Percentiles rank a stretch among this genome's conserved stretches.
These are phyloP conservation scores for Micropoecilia bifurca DNA, from an alignment of 2,797 vertebrate species.

Conservation along the genomic window DNA sequence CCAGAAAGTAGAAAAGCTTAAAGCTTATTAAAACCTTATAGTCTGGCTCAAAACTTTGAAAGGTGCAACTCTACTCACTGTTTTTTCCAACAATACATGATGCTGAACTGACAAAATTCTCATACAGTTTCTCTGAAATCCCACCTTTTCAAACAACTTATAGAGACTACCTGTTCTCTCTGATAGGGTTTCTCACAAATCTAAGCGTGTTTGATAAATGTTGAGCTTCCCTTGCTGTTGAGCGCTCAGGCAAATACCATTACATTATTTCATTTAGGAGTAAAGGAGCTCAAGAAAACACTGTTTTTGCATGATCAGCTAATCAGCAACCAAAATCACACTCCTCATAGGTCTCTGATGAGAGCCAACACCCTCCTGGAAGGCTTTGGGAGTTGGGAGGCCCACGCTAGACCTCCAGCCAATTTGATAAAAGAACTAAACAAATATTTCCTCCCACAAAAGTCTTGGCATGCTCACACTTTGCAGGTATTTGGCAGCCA, in stretches of 20 bases:
- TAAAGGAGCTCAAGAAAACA: not conserved
- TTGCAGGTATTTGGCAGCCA: slow-evolving; percentile 9
- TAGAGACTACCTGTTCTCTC: not conserved
- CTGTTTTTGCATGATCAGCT: not conserved
- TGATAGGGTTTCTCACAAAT: not conserved
- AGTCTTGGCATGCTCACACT: slow-evolving; percentile 1
- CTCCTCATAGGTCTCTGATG: not conserved
- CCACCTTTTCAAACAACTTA: not conserved
- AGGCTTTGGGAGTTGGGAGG: not conserved
- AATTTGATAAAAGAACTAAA: slow-evolving; percentile 14
- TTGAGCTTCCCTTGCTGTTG: not conserved
- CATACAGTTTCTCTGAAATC: not conserved
- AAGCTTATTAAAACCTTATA: not conserved
- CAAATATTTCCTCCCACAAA: slow-evolving; percentile 13
- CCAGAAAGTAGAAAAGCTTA: not conserved
- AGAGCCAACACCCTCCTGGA: slow-evolving; percentile 10
- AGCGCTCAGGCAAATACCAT: not conserved
- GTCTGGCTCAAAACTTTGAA: not conserved
- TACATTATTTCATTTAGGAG: slow-evolving; percentile 11
- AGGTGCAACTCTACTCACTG: not conserved
- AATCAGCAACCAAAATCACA: slow-evolving; percentile 12
- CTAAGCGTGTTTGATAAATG: not conserved
- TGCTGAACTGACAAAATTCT: not conserved
- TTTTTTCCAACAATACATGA: not conserved
- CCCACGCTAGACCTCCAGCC: slow-evolving; percentile 4